Evolutionary conservation across 30 jellyfish, hydroid and myxozoan genomes (phyloP).

Genomic region (Cassiopea andromeda): DNA sequence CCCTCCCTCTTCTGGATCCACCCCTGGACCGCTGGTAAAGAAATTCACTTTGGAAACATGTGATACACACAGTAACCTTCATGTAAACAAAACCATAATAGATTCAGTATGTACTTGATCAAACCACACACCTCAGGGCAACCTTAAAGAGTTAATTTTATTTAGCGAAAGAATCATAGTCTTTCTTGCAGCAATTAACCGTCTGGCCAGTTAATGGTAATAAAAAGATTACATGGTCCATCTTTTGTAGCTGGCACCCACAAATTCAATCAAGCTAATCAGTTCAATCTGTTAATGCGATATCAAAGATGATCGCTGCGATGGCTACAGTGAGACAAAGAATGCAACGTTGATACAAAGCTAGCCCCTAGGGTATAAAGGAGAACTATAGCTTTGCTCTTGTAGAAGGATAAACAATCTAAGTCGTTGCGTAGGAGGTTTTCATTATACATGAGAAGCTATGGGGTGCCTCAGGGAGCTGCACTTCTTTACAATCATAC

Average conservation of each 20-base stretch:
- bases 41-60: too few species aligned
- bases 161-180: background rate
- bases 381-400: too few species aligned
- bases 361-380: too few species aligned
- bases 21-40: too few species aligned
- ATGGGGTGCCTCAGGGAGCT: too few species aligned
- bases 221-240: background rate
- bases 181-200: background rate
- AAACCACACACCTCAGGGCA: background rate
- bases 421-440: too few species aligned
- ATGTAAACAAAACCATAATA: background rate
- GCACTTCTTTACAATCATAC: too few species aligned
- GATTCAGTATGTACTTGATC: background rate
- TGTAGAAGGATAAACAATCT: too few species aligned
- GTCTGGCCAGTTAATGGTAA: background rate
- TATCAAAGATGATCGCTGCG: background rate
- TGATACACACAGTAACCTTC: background rate
- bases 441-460: too few species aligned
- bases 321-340: background rate
- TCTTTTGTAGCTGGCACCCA: background rate
- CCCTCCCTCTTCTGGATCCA: too few species aligned
- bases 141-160: background rate
- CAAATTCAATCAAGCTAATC: background rate
- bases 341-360: too few species aligned
- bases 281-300: background rate